phyloP scores from a whole-genome alignment of 2,113 vertebrate species.

The Sterna hirundo region DNA sequence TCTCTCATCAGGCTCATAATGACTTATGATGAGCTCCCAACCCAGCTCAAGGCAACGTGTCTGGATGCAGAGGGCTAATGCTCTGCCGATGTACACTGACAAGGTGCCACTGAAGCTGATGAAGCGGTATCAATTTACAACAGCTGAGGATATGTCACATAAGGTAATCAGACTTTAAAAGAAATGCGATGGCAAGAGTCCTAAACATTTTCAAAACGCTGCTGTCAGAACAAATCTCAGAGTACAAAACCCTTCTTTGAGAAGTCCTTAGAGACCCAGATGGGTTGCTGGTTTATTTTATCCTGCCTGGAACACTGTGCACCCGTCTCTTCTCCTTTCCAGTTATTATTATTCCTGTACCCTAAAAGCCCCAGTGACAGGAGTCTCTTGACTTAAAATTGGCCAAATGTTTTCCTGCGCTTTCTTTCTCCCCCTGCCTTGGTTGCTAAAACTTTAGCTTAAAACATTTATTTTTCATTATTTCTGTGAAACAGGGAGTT shows the following conservation, averaged over 20 bases:
- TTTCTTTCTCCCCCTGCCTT: neutral
- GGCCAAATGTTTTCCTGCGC: neutral
- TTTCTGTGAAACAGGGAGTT: neutral
- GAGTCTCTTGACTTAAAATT: neutral
- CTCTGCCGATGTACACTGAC: neutral
- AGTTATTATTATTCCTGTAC: neutral
- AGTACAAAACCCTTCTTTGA: constrained; percentile 8
- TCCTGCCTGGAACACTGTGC: neutral
- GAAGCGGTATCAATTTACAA: constrained; percentile 1
- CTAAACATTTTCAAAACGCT: constrained; percentile 36
- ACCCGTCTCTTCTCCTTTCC: neutral
- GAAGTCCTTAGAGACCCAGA: constrained; percentile 27
- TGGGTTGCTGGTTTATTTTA: neutral
- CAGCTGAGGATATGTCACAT: neutral
- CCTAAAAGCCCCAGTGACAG: neutral
- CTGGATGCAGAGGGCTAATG: neutral
- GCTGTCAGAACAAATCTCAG: constrained; percentile 8
- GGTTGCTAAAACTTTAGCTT: neutral
- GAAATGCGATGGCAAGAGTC: constrained; percentile 29
- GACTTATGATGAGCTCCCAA: neutral
- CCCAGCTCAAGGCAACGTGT: neutral
- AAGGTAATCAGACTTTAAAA: constrained; percentile 36
- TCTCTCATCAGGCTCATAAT: neutral
- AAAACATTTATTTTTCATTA: neutral
- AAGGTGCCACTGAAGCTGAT: neutral